phyloP scores from a whole-genome alignment of 2,113 vertebrate genomes.

The Muntiacus reevesi region DNA sequence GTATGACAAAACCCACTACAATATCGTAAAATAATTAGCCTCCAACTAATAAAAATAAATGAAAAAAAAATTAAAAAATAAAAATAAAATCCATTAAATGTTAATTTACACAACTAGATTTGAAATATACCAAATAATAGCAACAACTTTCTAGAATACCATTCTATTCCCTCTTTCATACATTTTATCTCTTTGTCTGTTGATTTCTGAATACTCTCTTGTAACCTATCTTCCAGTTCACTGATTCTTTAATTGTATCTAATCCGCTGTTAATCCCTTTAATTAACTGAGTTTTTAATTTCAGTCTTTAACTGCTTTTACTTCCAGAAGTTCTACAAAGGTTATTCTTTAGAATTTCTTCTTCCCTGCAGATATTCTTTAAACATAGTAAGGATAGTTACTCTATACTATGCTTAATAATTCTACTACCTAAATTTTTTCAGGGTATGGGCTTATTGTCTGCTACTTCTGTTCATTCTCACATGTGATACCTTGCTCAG shows the following conservation, averaged over 20 bases:
- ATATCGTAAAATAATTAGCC: too few relatives aligned
- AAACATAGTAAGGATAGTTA: background rate
- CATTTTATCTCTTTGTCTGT: background rate
- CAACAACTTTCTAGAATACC: background rate
- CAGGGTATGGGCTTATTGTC: background rate
- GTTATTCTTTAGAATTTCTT: background rate
- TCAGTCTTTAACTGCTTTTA: background rate
- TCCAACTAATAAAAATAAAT: too few relatives aligned
- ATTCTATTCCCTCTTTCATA: background rate
- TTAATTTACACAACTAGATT: background rate
- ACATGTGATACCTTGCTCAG: background rate
- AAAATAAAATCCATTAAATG: background rate
- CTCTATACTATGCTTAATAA: background rate
- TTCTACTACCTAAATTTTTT: background rate
- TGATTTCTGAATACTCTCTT: slow-evolving; percentile 3
- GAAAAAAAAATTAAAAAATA: too few relatives aligned
- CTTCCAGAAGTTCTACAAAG: background rate
- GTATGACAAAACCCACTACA: too few relatives aligned
- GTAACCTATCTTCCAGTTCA: background rate
- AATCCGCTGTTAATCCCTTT: background rate
- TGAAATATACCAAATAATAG: background rate
- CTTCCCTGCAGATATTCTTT: background rate
- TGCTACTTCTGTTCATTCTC: background rate
- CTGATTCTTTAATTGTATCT: background rate
- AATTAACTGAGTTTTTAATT: background rate